Evolutionary conservation across 2,797 vertebrate species (phyloP), one percentile per base, ranked within the genome.

Genomic region (Tympanoctomys barrerae): DNA sequence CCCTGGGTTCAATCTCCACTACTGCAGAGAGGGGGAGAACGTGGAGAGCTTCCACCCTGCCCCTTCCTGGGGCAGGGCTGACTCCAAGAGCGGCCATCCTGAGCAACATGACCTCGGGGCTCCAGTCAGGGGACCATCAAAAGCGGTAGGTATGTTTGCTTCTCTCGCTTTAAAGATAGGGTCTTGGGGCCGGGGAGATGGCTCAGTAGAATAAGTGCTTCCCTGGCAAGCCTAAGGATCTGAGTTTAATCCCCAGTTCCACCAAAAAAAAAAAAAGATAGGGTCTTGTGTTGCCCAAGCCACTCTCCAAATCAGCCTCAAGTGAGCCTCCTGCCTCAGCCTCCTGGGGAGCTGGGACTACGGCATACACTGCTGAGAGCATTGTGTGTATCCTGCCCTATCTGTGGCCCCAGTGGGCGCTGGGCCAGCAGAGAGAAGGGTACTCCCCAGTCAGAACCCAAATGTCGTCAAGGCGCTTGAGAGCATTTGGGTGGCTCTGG

Each of bases 321-420:
- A 80, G 54, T 21, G 26, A 75, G 26, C 13, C 0, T 73, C 42
- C 42, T 49, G 59, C 46, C 24, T 73, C 26, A 81, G 78, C 39
- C 16, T 33, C 77, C 75, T 7, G 46, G 7, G 31, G 39, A 73
- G 52, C 64, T 24, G 75, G 66, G 75, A 80, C 52, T 11, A 4
- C 0, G 46, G 52, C 33, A 8, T 22, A 4, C 8, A 16, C 42
- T 11, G 2, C 39, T 16, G 73, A 2, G 64, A 78, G 33, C 2
- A 0, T 75, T 70, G 73, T 70, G 78, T 24, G 10, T 10, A 57
- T 2, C 10, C 9, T 16, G 24, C 24, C 66, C 31, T 86, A 4
- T 59, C 33, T 86, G 70, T 22, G 16, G 5, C 46, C 86, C 39
- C 42, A 26, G 57, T 9, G 19, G 83, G 3, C 86, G 33, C 68